Evolutionary conservation across 2,797 vertebrate species (phyloP), one percentile per base, ranked within the genome.

Genomic region (Epinephelus awoara): DNA sequence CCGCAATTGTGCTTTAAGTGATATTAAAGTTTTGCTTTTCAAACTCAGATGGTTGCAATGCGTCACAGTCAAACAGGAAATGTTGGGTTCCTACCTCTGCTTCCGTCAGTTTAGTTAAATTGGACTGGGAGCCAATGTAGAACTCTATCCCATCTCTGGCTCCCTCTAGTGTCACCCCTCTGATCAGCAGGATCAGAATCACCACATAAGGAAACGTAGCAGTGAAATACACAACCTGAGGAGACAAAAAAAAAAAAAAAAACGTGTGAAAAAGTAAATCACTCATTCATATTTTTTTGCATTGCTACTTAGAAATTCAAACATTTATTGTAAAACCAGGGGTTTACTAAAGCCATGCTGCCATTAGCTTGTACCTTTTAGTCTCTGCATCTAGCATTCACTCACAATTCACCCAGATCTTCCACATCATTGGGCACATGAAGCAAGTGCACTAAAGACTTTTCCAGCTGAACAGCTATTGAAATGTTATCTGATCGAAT

Each of bases 211-310:
- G 97, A 80, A 98, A 98, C n/a, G 96, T 93, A 0, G 97, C 97
- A 0, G 97, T 98, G 72, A 99, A 98, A 88, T 98, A 99, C 51
- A 98, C 97, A 4, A 98, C 97, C 97, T 99, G 79, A 12, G 80
- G 19, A 80, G 8, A 72, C 12, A 82, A 66, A 79, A 67, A 1
- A 5, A 19, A 38, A 34, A 1, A 52, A 34, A 65, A 27, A 19
- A 10, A 19, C 21, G 15, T 12, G 29, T 7, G 1, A 0, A 12
- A 69, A 44, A 21, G 8, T 5, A 2, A 52, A 12, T 6, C 25
- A 27, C 6, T 25, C 0, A 8, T 15, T 71, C 11, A 5, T 5
- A 40, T 52, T 64, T 40, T 42, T 13, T 76, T 61, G 11, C 21
- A 50, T 46, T 23, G 17, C 25, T 51, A 6, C 29, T 34, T 9